Evolutionary conservation across 1,140 invertebrate genomes (phyloP).

Genomic region (honey bee (Apis mellifera)): DNA sequence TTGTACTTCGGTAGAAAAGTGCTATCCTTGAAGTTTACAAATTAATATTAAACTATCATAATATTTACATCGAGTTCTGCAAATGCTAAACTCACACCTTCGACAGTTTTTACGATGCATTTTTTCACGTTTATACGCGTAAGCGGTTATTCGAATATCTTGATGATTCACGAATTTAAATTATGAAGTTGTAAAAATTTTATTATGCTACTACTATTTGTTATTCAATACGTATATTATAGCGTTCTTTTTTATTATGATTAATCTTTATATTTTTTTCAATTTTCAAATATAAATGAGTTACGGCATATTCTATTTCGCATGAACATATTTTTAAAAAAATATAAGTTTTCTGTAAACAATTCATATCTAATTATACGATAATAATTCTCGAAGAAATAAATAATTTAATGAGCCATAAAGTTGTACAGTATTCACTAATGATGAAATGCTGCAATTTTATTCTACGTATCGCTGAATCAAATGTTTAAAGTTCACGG

Average conservation of each 20-base stretch:
- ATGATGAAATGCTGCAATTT: neutral
- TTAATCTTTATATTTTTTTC: neutral
- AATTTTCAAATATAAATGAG: neutral
- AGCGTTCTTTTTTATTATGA: too few species aligned
- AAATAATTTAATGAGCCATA: neutral
- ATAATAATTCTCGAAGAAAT: neutral
- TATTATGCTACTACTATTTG: too few species aligned
- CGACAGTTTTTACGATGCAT: too few species aligned
- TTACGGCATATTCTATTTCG: too few species aligned
- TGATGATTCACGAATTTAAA: neutral
- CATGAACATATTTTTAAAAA: neutral
- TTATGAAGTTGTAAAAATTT: too few species aligned
- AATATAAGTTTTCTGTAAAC: neutral
- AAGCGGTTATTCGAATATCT: neutral
- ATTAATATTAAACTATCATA: too few species aligned
- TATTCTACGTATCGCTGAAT: neutral
- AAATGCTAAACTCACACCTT: too few species aligned
- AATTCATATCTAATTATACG: neutral
- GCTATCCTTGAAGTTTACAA: too few species aligned
- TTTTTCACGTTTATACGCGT: too few species aligned
- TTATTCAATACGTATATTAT: too few species aligned
- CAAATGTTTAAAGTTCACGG: conserved; percentile 26
- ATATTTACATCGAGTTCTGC: too few species aligned
- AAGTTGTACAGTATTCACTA: neutral
- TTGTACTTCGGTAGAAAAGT: too few species aligned